phyloP scores from a whole-genome alignment of 2,888 invertebrate genomes.

The Papilio gigon region DNA sequence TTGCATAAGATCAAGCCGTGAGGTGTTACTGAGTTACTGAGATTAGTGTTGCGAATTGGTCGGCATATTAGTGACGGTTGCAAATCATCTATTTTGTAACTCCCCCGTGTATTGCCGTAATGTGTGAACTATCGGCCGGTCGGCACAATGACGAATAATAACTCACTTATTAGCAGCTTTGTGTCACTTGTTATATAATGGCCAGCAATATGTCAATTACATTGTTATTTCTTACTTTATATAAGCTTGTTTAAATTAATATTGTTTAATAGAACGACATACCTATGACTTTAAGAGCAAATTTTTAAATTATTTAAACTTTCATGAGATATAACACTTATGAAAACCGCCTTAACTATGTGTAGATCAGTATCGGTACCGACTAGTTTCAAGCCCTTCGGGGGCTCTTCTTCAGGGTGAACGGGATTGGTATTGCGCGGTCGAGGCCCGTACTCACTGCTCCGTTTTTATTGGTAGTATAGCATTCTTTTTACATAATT shows the following conservation, averaged over 20 bases:
- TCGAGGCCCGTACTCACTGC: no score
- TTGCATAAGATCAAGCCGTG: slow-evolving; percentile 27
- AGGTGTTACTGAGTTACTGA: neutral
- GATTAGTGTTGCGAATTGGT: slow-evolving; percentile 41
- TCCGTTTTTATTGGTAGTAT: no score
- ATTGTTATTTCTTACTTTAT: neutral
- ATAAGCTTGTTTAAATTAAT: neutral
- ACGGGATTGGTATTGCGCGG: no score
- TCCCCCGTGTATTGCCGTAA: slow-evolving; percentile 29
- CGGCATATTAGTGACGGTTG: slow-evolving; percentile 42
- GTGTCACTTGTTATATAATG: slow-evolving; percentile 25
- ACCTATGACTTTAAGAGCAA: neutral
- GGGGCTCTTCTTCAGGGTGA: no score
- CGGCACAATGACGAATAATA: slow-evolving; percentile 30
- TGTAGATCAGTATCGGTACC: no score
- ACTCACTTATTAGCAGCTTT: slow-evolving; percentile 31
- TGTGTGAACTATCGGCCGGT: slow-evolving; percentile 31
- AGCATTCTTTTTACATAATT: neutral
- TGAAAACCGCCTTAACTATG: no score
- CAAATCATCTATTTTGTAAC: slow-evolving; percentile 44
- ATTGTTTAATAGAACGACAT: neutral
- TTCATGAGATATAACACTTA: no score
- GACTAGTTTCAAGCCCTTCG: no score
- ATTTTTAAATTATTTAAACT: no score
- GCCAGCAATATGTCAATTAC: slow-evolving; percentile 7